phyloP scores from a whole-genome alignment of 1,140 invertebrate species.

The Drosophila watanabei region DNA sequence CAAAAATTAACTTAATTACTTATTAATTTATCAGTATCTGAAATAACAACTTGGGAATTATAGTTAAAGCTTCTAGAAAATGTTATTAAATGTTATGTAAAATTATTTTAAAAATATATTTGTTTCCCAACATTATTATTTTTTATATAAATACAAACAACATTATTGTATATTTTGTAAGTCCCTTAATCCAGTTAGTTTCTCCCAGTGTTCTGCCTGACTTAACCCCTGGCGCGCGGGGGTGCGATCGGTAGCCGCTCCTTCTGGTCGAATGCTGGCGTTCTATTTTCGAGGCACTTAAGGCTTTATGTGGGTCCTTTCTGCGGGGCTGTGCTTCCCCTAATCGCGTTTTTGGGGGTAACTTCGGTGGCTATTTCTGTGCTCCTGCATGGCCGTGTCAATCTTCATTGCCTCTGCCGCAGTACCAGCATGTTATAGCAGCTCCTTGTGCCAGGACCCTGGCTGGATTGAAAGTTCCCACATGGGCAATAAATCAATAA shows the following conservation, averaged over 20 bases:
- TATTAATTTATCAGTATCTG: too few species aligned
- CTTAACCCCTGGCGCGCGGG: slow-evolving; percentile 35
- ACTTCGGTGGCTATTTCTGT: slow-evolving; percentile 59
- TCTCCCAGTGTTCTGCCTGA: background rate
- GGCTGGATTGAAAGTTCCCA: slow-evolving; percentile 52
- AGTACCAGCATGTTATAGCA: slow-evolving; percentile 58
- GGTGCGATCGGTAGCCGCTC: slow-evolving; percentile 54
- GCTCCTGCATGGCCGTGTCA: slow-evolving; percentile 48
- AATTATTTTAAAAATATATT: too few species aligned
- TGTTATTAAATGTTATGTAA: too few species aligned
- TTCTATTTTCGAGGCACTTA: slow-evolving; percentile 61
- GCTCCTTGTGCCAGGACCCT: slow-evolving; percentile 62
- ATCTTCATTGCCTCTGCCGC: slow-evolving; percentile 62
- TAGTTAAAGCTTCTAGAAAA: too few species aligned
- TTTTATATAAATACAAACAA: too few species aligned
- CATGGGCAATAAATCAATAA: slow-evolving; percentile 53
- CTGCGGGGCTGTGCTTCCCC: slow-evolving; percentile 26
- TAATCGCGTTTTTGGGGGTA: slow-evolving; percentile 32
- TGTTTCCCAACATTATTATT: too few species aligned
- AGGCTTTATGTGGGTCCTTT: slow-evolving; percentile 64
- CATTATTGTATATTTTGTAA: too few species aligned
- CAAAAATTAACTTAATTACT: background rate
- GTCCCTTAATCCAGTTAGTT: background rate
- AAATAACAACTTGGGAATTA: too few species aligned
- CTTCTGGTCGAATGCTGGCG: slow-evolving; percentile 68